Conservation (phyloP, 2,888 invertebrate species). For the Aromia moschata region DNA sequence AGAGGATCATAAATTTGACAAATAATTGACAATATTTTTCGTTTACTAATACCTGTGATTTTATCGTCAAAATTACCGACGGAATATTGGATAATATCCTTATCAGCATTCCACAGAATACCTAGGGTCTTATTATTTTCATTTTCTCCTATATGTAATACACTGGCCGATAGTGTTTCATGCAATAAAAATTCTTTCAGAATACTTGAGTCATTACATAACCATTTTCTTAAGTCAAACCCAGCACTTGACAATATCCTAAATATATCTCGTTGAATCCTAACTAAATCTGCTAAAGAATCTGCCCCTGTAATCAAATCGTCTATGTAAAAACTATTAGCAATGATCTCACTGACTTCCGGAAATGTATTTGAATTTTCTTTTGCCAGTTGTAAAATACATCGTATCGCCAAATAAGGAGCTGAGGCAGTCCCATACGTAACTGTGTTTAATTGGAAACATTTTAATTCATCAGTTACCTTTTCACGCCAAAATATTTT, state of each 20-base stretch:
- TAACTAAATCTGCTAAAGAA: not conserved
- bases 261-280: not conserved
- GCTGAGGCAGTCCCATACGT: constrained; percentile 52
- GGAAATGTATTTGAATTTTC: constrained; percentile 27
- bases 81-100: constrained; percentile 26
- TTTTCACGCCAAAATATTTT: too few relatives aligned
- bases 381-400: constrained; percentile 35
- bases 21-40: constrained; percentile 32
- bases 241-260: not conserved
- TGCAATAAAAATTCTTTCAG: not conserved
- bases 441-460: constrained; percentile 49
- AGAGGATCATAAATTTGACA: constrained; percentile 44
- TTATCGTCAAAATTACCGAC: constrained; percentile 4
- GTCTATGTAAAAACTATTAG: constrained; percentile 34
- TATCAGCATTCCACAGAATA: constrained; percentile 28
- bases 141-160: not conserved
- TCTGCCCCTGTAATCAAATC: constrained; percentile 34
- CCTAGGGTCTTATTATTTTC: constrained; percentile 20
- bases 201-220: not conserved
- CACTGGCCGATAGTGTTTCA: not conserved
- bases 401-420: constrained; percentile 41
- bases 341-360: constrained; percentile 26
- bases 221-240: not conserved
- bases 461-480: too few relatives aligned
- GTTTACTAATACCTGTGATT: constrained; percentile 27